Evolutionary conservation across 2,797 vertebrate genomes (phyloP).

Genomic region (Fratercula arctica): DNA sequence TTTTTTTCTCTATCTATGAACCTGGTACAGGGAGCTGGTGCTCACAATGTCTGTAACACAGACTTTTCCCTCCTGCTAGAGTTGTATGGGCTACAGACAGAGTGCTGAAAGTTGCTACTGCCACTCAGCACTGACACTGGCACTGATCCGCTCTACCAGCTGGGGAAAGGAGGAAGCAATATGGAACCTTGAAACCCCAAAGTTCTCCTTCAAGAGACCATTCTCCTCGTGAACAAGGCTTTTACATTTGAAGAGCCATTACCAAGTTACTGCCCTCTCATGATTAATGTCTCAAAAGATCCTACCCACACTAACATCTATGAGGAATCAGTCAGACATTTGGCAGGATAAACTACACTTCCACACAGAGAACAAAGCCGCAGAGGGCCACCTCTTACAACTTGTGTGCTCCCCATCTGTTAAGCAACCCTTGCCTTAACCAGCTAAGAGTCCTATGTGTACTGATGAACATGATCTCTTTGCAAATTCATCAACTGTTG

Average conservation of each 20-base stretch:
- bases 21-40: not conserved
- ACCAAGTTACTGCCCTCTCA: not conserved
- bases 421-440: not conserved
- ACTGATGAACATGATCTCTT: not conserved
- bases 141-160: rapidly evolving
- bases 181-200: not conserved
- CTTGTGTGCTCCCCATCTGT: not conserved
- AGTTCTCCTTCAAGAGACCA: not conserved
- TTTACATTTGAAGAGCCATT: not conserved
- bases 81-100: not conserved
- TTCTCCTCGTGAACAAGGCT: not conserved
- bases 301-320: not conserved
- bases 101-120: not conserved
- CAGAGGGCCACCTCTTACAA: not conserved
- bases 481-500: not conserved
- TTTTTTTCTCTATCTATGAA: not conserved
- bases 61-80: not conserved
- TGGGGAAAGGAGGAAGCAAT: not conserved
- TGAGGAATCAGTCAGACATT: not conserved
- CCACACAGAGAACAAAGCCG: not conserved
- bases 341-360: not conserved
- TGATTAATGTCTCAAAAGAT: not conserved
- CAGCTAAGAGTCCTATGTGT: not conserved
- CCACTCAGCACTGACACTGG: not conserved
- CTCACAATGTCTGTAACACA: not conserved